phyloP scores from a whole-genome alignment of 2,888 invertebrate genomes.

The Trimorus sp. region DNA sequence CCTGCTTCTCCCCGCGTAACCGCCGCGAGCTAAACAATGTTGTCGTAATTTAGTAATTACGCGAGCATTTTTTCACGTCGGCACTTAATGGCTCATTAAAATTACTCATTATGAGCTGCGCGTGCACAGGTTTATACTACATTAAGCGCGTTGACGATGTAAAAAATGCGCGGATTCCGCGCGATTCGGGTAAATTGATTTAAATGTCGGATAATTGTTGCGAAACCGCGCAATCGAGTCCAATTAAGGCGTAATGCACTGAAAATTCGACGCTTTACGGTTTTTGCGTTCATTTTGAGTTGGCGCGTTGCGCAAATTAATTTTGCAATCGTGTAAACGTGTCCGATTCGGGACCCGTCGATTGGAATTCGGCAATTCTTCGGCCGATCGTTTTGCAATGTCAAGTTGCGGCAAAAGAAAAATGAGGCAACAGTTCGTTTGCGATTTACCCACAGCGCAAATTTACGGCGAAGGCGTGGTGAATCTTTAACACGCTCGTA shows the following conservation, averaged over 20 bases:
- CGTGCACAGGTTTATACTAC: slow-evolving; percentile 48
- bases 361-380: no score
- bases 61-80: slow-evolving; percentile 43
- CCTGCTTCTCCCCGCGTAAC: background rate
- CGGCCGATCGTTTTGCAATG: no score
- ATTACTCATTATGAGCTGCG: slow-evolving; percentile 56
- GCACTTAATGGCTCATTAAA: slow-evolving; percentile 59
- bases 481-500: background rate
- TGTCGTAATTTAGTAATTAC: slow-evolving; percentile 58
- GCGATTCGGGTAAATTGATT: slow-evolving; percentile 24
- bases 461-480: no score
- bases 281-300: no score
- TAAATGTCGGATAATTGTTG: slow-evolving; percentile 23
- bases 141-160: slow-evolving; percentile 39
- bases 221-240: slow-evolving; percentile 17
- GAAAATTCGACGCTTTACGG: no score
- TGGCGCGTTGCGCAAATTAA: no score
- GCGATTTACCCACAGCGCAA: no score
- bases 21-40: slow-evolving; percentile 30
- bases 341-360: no score
- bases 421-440: no score
- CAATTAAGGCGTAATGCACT: background rate
- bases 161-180: slow-evolving; percentile 32
- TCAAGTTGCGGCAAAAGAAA: no score
- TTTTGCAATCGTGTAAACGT: no score